Conservation (phyloP, 2,797 vertebrate genomes). For the Liparis tanakae region DNA sequence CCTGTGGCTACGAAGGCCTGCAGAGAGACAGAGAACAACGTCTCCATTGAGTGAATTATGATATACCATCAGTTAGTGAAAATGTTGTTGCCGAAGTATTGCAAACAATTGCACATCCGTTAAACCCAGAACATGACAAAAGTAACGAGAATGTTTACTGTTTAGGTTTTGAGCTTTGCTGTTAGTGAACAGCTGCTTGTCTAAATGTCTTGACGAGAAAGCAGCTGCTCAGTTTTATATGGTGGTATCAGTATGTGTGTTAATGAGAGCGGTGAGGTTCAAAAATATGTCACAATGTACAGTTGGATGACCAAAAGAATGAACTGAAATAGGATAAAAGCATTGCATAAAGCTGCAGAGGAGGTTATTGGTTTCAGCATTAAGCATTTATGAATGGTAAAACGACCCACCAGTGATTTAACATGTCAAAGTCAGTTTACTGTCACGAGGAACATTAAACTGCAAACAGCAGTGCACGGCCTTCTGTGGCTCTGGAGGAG, state of each 20-base stretch:
- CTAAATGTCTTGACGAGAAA: neutral
- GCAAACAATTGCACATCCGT: neutral
- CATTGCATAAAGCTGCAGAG: neutral
- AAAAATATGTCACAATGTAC: neutral
- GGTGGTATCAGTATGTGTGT: neutral
- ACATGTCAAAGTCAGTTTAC: constrained; percentile 8
- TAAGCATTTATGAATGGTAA: neutral
- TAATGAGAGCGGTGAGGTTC: neutral
- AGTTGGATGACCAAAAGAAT: neutral
- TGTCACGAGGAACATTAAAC: constrained; percentile 2
- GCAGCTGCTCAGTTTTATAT: neutral
- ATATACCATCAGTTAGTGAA: neutral
- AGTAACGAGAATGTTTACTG: neutral
- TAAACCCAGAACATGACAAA: neutral
- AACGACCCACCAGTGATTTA: neutral
- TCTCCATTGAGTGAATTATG: neutral
- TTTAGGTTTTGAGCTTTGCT: neutral
- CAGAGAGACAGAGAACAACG: constrained; percentile 69
- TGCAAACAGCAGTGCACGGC: neutral
- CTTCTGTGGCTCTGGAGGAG: neutral
- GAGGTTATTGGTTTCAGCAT: neutral
- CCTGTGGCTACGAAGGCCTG: constrained; percentile 99
- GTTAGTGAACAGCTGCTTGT: neutral
- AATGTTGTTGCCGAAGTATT: neutral
- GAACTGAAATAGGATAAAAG: neutral